Percentiles rank a stretch among this genome's conserved stretches.
Conservation (phyloP, 2,797 vertebrate species). For the Nyctibius grandis region DNA sequence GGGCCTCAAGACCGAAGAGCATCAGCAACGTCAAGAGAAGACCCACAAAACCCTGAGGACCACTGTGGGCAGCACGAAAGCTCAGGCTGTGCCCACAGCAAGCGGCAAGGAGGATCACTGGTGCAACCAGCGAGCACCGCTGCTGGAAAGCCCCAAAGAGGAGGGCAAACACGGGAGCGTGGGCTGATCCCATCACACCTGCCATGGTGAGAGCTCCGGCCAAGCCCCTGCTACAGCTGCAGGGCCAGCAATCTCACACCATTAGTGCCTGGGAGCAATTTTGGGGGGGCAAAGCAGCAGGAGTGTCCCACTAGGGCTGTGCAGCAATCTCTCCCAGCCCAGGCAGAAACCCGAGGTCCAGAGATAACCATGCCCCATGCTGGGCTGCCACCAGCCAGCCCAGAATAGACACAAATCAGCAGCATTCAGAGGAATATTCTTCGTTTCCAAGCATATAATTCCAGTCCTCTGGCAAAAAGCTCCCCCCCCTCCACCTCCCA, state of each 20-base stretch:
- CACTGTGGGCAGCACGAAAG: fast-evolving
- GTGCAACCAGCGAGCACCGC: neutral
- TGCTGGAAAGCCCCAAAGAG: neutral
- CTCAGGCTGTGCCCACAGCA: neutral
- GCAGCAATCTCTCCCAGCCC: constrained; percentile 49
- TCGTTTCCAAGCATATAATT: constrained; percentile 53
- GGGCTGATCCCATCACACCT: fast-evolving
- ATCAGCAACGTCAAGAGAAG: neutral
- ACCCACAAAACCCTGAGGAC: neutral
- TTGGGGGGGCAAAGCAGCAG: neutral
- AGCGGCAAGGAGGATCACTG: neutral
- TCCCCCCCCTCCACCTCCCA: neutral
- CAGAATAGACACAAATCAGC: constrained; percentile 63
- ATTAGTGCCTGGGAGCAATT: neutral
- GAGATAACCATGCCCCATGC: constrained; percentile 15
- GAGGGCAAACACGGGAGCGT: neutral
- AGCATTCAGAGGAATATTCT: constrained; percentile 62
- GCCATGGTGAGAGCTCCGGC: fast-evolving
- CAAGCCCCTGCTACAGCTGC: neutral
- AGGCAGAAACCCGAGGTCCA: constrained; percentile 6
- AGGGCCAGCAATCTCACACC: neutral
- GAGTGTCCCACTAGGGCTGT: constrained; percentile 13
- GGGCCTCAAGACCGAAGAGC: neutral
- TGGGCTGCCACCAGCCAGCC: constrained; percentile 53
- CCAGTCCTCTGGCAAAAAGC: constrained; percentile 59